Evolutionary conservation across 2,888 invertebrate genomes (phyloP).

Genomic region (Spisula solida): DNA sequence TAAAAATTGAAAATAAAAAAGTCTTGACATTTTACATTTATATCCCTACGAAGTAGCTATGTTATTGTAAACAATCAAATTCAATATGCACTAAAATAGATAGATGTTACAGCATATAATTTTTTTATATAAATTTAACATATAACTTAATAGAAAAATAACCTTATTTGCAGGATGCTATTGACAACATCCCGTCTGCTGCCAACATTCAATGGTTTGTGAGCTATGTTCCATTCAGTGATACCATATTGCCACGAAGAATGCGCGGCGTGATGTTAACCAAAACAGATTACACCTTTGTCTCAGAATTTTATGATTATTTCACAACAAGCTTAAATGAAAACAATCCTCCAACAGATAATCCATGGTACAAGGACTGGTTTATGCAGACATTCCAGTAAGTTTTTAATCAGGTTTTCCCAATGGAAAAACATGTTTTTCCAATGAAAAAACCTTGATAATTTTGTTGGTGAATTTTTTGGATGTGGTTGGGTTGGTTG

Average conservation of each 20-base stretch:
- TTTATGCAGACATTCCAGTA: conserved; percentile 80
- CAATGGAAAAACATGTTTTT: no score
- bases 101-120: no score
- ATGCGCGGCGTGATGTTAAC: conserved; percentile 78
- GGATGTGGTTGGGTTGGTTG: neutral
- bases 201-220: conserved; percentile 82
- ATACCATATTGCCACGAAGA: conserved; percentile 42
- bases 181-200: conserved; percentile 55
- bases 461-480: no score
- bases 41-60: no score
- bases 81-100: no score
- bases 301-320: conserved; percentile 80
- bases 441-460: no score
- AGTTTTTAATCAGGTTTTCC: conserved; percentile 24
- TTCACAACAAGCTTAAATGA: conserved; percentile 71
- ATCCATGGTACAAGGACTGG: conserved; percentile 85
- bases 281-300: conserved; percentile 65
- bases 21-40: no score
- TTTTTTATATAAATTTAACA: no score
- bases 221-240: conserved; percentile 72
- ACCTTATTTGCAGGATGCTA: conserved; percentile 60
- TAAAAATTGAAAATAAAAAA: no score
- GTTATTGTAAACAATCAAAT: no score
- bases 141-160: no score
- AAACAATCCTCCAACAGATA: conserved; percentile 72